These are phyloP conservation scores for Tholera decimalis DNA, from an alignment of 2,888 invertebrate species.

Conservation along the genomic window DNA sequence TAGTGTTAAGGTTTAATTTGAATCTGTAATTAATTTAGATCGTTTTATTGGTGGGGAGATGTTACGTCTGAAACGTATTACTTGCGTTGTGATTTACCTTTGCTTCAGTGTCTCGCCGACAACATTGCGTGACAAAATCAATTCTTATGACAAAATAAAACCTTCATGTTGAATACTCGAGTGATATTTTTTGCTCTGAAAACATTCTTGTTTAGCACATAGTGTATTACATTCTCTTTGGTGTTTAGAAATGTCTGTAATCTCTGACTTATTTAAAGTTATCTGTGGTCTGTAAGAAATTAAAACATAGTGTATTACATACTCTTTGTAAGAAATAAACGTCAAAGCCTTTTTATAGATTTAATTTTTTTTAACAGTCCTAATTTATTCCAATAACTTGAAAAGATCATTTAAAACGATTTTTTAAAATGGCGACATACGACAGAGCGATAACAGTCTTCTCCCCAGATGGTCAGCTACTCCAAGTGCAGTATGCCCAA, in stretches of 20 bases:
- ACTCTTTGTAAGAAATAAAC: slow-evolving; percentile 21
- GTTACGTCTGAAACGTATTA: not conserved
- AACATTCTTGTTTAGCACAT: not conserved
- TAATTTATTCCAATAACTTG: slow-evolving; percentile 2
- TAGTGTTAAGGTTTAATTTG: slow-evolving; percentile 32
- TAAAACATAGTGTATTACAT: no score
- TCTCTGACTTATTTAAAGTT: no score
- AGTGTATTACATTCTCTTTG: no score
- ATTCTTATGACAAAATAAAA: slow-evolving; percentile 6
- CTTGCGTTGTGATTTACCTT: not conserved
- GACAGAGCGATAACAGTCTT: slow-evolving; percentile 99
- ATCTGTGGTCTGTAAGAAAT: no score
- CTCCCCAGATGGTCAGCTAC: slow-evolving; percentile 99
- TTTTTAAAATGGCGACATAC: slow-evolving; percentile 93
- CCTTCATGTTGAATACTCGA: not conserved
- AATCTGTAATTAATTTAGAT: slow-evolving; percentile 27
- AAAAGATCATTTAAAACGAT: not conserved
- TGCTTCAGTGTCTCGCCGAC: not conserved
- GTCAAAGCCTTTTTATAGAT: slow-evolving; percentile 27
- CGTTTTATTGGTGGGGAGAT: not conserved
- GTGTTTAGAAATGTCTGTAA: not conserved
- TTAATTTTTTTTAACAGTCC: not conserved
- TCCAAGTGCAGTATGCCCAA: slow-evolving; percentile 99
- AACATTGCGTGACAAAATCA: no score
- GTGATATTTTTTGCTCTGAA: not conserved